Conservation (phyloP, 2,888 invertebrate species). For the Magallana nippona region DNA sequence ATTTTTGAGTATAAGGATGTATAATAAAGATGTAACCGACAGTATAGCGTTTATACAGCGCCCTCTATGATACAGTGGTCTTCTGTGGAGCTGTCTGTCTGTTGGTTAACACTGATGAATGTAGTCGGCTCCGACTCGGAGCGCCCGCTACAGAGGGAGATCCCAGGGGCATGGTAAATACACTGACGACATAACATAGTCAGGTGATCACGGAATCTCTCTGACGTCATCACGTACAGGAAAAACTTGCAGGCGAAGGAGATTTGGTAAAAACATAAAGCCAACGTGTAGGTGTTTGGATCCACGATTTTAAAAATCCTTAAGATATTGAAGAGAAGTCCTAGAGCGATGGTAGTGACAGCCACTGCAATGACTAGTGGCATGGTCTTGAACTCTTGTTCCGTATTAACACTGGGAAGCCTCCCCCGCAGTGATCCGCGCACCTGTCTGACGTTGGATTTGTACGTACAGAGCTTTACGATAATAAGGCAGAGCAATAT, state of each 20-base stretch:
- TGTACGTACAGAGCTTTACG: conserved; percentile 60
- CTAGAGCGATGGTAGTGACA: conserved; percentile 52
- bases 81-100: conserved; percentile 41
- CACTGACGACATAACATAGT: not conserved
- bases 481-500: conserved; percentile 64
- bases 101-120: conserved; percentile 46
- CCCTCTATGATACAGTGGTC: conserved; percentile 41
- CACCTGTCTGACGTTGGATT: not conserved
- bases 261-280: conserved; percentile 37
- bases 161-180: not conserved
- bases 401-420: conserved; percentile 53
- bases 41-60: conserved; percentile 14
- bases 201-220: conserved; percentile 2
- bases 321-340: conserved; percentile 53
- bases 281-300: not conserved
- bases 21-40: not conserved
- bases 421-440: conserved; percentile 52
- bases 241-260: conserved; percentile 42
- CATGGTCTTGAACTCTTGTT: conserved; percentile 64
- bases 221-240: conserved; percentile 32
- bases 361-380: conserved; percentile 56
- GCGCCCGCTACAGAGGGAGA: not conserved
- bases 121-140: conserved; percentile 14
- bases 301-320: conserved; percentile 44
- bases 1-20: too few species aligned